Conservation (phyloP, 2,113 vertebrate species). For the Montifringilla adamsi region DNA sequence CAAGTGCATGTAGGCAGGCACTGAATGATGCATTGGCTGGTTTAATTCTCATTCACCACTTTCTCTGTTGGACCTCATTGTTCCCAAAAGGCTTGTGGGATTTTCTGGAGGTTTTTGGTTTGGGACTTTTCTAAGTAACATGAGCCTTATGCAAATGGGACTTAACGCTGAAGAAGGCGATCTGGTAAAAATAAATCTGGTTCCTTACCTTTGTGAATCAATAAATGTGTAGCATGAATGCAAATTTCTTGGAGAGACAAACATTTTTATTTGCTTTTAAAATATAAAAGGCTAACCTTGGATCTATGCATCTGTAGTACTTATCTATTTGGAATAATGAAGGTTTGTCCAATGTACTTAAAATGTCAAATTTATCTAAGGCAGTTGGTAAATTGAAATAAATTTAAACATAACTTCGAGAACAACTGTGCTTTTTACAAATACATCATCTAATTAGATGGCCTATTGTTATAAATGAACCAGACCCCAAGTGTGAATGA, state of each 20-base stretch:
- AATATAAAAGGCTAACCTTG: background rate
- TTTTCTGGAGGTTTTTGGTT: background rate
- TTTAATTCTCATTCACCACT: background rate
- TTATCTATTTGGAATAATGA: background rate
- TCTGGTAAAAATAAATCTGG: background rate
- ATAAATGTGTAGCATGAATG: background rate
- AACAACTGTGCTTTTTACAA: background rate
- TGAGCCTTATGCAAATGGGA: rapidly evolving
- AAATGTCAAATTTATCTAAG: background rate
- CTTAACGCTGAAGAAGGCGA: background rate
- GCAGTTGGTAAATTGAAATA: background rate
- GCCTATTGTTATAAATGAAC: background rate
- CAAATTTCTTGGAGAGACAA: background rate
- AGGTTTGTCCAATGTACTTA: background rate
- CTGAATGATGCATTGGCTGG: background rate
- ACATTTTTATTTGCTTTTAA: background rate
- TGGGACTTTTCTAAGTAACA: background rate
- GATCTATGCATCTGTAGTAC: background rate
- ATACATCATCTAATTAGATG: background rate
- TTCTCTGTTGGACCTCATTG: background rate
- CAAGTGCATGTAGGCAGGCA: rapidly evolving
- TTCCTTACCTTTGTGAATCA: background rate
- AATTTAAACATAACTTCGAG: background rate
- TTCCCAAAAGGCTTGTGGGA: background rate
- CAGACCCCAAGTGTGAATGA: background rate